Base-by-base conservation (phyloP, 1,140 invertebrate species). In the Pogonomyrmex barbatus region DNA sequence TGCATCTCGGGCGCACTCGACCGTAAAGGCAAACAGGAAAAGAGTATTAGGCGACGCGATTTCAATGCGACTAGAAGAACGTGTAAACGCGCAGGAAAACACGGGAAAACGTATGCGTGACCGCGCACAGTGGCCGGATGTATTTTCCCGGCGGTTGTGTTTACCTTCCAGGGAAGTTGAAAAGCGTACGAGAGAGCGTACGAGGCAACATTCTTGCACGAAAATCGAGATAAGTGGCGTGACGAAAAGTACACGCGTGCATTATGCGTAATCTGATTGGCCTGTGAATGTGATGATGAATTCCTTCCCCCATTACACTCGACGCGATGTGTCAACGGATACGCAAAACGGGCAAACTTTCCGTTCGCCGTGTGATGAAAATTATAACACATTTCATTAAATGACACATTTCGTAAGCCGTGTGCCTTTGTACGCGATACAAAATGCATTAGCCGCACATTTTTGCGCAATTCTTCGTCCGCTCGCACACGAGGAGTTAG, bases 81-180 rank as follows among this genome's bases (percentile, higher is more conserved):
- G 39, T 10, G 52, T 56, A 47, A 36, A 56, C 4, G 45, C 24
- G 54, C 30, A 52, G 45, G 63, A 60, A 73, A 83, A 56, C 39
- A 81, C 60, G 62, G 36, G 54, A 77, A 67, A 87, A 68, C 47
- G 70, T n/a, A 73, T 76, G 88, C 76, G 85, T 87, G 88, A 89
- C 73, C 77, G 76, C 79, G 60, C 62, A 63, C n/a, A n/a, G 10
- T 42, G 24, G 47, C 62, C 84, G 78, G 86, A 88, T 88, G 82
- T 77, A 52, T 88, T 87, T 88, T 87, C 86, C 85, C 70, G 50
- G 67, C 68, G 39, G 56, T 60, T 60, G 33, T 42, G 24, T 17
- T 24, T 68, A 50, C 9, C 42, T 62, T 24, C 30, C 47, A 71
- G 67, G 60, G 47, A 77, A 81, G 10, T 36, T 50, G 58, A 58